These are phyloP conservation scores for Tribolium castaneum DNA, from an alignment of 1,140 invertebrate species.

Conservation along the genomic window DNA sequence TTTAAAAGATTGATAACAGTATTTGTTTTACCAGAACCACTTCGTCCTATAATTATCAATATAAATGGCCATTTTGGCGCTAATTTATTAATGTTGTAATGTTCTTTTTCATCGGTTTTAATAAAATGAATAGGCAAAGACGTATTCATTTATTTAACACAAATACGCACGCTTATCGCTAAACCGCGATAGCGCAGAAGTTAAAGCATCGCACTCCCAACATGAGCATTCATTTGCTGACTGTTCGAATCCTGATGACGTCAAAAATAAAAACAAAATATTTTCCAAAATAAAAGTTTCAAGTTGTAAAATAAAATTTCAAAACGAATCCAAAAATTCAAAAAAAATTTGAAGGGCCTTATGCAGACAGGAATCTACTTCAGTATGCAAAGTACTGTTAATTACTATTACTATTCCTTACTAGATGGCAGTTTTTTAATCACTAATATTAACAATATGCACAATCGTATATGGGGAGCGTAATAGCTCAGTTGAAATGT, in stretches of 20 bases:
- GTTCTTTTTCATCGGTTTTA: slow-evolving; percentile 38
- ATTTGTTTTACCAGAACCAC: slow-evolving; percentile 41
- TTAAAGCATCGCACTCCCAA: slow-evolving; percentile 24
- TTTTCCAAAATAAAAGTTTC: neutral
- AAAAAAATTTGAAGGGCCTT: slow-evolving; percentile 32
- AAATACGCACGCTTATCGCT: slow-evolving; percentile 37
- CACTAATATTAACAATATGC: no score
- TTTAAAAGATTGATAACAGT: slow-evolving; percentile 41
- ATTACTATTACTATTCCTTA: neutral
- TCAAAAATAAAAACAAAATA: no score
- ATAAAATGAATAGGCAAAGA: slow-evolving; percentile 39
- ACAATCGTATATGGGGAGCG: no score
- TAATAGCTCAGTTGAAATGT: no score
- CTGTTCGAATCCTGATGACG: slow-evolving; percentile 29
- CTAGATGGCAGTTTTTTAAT: slow-evolving; percentile 36
- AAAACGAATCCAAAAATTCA: slow-evolving; percentile 42
- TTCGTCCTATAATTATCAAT: slow-evolving; percentile 34
- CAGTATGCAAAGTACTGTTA: neutral
- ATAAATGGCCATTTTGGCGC: slow-evolving; percentile 35
- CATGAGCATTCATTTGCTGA: slow-evolving; percentile 17
- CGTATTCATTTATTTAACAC: slow-evolving; percentile 38
- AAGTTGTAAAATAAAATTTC: slow-evolving; percentile 12
- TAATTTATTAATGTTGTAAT: slow-evolving; percentile 38
- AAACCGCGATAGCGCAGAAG: slow-evolving; percentile 25
- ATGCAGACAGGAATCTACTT: slow-evolving; percentile 24